phyloP scores from a whole-genome alignment of 2,797 vertebrate species.

The Buceros bicornis region DNA sequence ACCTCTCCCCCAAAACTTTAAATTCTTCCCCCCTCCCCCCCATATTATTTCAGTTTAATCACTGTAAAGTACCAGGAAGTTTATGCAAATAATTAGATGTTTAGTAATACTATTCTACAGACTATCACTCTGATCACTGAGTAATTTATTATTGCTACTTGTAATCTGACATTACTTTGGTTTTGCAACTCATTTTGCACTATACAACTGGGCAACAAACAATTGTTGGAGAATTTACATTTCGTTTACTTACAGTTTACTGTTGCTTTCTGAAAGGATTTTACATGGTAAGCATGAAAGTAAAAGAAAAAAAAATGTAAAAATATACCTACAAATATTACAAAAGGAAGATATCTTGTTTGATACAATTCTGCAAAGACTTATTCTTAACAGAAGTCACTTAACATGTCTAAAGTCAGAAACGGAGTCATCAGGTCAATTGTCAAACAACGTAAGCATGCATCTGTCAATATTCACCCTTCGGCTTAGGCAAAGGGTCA shows the following conservation, averaged over 20 bases:
- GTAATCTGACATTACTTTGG: not conserved
- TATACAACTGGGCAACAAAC: not conserved
- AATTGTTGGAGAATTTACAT: slow-evolving; percentile 28
- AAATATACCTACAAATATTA: slow-evolving; percentile 48
- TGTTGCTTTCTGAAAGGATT: slow-evolving; percentile 77
- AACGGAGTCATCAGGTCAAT: not conserved
- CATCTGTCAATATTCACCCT: not conserved
- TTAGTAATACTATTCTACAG: not conserved
- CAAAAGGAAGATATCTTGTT: slow-evolving; percentile 12
- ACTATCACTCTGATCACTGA: not conserved
- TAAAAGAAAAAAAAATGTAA: slow-evolving; percentile 64
- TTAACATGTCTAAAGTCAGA: not conserved
- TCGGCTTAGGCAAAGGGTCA: not conserved
- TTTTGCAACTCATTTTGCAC: not conserved
- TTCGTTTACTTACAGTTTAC: slow-evolving; percentile 79
- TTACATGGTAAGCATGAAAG: slow-evolving; percentile 79
- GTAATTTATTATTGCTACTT: not conserved
- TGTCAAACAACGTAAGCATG: not conserved
- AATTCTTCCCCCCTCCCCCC: not conserved
- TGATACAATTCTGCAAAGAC: not conserved
- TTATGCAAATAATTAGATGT: not conserved
- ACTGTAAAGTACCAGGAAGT: not conserved
- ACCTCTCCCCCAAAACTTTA: not conserved
- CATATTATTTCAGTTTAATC: not conserved
- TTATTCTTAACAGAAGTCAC: not conserved